Conservation (phyloP, 2,797 vertebrate species). For the Discoglossus pictus region DNA sequence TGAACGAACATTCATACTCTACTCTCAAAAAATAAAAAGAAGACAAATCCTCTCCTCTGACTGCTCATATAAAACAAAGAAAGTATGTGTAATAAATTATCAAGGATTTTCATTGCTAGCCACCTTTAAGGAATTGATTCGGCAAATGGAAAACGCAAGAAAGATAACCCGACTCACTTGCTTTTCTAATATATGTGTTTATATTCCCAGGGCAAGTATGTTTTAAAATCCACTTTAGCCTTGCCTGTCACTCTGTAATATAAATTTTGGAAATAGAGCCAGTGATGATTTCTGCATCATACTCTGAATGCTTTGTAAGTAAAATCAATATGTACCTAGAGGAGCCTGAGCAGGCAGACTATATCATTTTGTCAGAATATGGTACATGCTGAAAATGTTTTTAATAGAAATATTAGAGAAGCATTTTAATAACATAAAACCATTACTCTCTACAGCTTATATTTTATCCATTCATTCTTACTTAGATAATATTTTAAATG, state of each 20-base stretch:
- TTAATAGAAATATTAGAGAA: no score
- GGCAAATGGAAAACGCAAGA: slow-evolving; percentile 36
- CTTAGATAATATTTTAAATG: no score
- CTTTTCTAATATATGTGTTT: slow-evolving; percentile 36
- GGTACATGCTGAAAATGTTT: not conserved
- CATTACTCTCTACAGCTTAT: no score
- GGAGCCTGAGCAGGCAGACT: not conserved
- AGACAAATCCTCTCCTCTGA: slow-evolving; percentile 12
- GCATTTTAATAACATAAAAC: no score
- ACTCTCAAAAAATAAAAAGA: slow-evolving; percentile 7
- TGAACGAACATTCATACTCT: not conserved
- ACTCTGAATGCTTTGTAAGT: slow-evolving; percentile 24
- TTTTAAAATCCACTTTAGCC: slow-evolving; percentile 37
- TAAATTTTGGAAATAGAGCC: slow-evolving; percentile 33
- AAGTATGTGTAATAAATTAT: slow-evolving; percentile 29
- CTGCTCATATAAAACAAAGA: slow-evolving; percentile 33
- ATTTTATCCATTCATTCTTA: no score
- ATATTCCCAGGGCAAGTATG: slow-evolving; percentile 38
- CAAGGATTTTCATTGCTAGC: slow-evolving; percentile 18
- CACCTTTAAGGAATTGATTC: slow-evolving; percentile 40
- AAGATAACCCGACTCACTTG: slow-evolving; percentile 17
- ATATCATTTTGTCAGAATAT: slow-evolving; percentile 20
- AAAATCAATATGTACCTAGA: slow-evolving; percentile 35
- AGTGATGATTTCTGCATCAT: slow-evolving; percentile 32
- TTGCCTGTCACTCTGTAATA: slow-evolving; percentile 33